Base-by-base conservation (phyloP, 2,888 invertebrate genomes). In the Tetragnatha montana region DNA sequence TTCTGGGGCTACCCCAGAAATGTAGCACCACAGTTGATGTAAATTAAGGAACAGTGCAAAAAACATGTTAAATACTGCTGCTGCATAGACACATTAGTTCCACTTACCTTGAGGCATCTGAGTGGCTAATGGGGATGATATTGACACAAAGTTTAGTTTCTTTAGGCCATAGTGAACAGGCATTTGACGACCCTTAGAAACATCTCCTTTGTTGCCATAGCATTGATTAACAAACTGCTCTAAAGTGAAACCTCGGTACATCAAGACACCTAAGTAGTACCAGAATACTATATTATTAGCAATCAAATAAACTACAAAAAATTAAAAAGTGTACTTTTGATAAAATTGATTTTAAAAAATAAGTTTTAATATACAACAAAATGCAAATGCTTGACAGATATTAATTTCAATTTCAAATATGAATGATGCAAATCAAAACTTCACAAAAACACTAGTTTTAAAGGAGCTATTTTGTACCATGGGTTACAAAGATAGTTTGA, bases 161-260 rank as follows among this genome's bases (percentile, higher is more conserved):
- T 95, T 96, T 68, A 96, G 96, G 0, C 99, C 99, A 93, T 99
- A 99, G 93, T 99, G 99, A 0, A 99, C 97, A 0, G 99, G 99
- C 99, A 99, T 99, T 94, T 99, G 99, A 92, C 96, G 95, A 0
- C 99, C 99, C 93, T 96, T 97, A 1, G 96, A 97, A 2, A 94
- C 93, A 93, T 99, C 99, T 85, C 96, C 95, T 51, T 94, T 94
- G 94, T 99, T 99, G 35, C 99, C 98, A 93, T 98, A 99, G 93
- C 99, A 99, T 94, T 99, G 99, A 94, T 99, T 96, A 94, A 99
- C 96, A 92, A 98, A 96, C 92, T 97, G 95, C 8, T 96, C 95
- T 49, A 98, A 94, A 0, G 96, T 95, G 93, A 96, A 97, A 0
- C 98, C 99, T 91, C 99, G 95, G 96, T 97, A 98, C 92, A 99